Evolutionary conservation across 92 coral and sea anemone genomes (phyloP), one percentile per base, ranked within the genome.

Genomic region (Zoanthus solanderi): DNA sequence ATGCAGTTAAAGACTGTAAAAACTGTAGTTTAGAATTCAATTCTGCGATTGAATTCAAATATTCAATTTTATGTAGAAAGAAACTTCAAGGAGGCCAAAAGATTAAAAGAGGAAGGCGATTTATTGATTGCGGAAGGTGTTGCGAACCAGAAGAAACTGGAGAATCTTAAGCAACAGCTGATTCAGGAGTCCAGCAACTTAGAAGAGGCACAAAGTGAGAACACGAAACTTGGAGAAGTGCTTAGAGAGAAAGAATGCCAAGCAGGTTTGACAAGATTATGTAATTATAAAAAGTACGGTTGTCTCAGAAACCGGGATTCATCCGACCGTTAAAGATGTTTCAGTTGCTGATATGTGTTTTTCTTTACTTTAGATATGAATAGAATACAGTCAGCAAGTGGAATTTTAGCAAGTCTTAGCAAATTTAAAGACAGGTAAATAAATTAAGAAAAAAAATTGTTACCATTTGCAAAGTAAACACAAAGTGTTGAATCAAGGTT

Each of bases 61-160:
- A 28, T 77, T 23, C 9, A 76, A 11, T 3, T 2, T 10, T 11
- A 15, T 67, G 7, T 67, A 81, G 85, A 71, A 28, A 81, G 85
- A 67, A 81, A 81, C 10, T 81, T 81, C 45, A 80, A 80, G 46
- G 85, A 80, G 60, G 85, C 85, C 75, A 80, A 80, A 42, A 80
- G 85, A 52, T 14, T 81, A 13, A 81, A 81, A 81, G 85, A 81
- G 14, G 85, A 81, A 47, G 75, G 60, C 9, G 85, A 81, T 29
- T 8, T 29, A 6, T 44, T 81, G 75, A 66, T 44, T 6, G 63
- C 63, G 29, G 85, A 81, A 67, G 85, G 85, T 81, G 74, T 81
- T 17, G 44, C 63, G 31, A 81, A 75, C 75, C 85, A 81, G 63
- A 71, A 81, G 61, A 81, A 81, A 11, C 56, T 81, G 46, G 85